These are phyloP conservation scores for Hippolais icterina DNA, from an alignment of 2,113 vertebrate species.

Conservation along the genomic window DNA sequence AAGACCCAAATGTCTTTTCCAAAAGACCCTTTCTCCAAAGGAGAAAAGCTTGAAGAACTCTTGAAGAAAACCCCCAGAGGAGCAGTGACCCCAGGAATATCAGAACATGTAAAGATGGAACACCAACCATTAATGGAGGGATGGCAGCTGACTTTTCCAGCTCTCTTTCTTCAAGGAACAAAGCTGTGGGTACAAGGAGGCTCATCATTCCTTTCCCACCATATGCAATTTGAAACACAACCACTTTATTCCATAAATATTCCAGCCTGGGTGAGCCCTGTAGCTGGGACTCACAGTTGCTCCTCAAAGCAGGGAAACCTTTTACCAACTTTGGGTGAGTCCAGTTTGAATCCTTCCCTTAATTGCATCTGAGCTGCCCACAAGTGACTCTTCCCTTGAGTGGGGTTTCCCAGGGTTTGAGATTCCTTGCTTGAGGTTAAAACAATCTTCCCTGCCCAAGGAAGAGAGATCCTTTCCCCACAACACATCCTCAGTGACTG, in stretches of 20 bases:
- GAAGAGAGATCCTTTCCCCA: not conserved
- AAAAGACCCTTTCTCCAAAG: not conserved
- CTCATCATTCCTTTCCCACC: not conserved
- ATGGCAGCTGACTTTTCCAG: not conserved
- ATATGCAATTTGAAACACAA: not conserved
- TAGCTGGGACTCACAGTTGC: fast-evolving
- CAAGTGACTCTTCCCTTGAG: not conserved
- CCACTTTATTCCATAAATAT: not conserved
- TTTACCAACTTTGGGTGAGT: not conserved
- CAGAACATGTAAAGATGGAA: not conserved
- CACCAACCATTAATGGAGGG: not conserved
- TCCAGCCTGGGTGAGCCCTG: not conserved
- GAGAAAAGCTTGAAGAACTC: not conserved
- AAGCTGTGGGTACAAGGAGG: not conserved
- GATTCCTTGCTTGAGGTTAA: not conserved
- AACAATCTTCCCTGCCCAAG: too few relatives aligned
- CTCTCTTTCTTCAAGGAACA: not conserved
- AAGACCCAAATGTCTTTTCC: not conserved
- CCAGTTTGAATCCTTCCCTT: not conserved
- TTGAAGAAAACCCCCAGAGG: not conserved
- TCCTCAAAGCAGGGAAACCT: not conserved
- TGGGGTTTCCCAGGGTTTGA: not conserved
- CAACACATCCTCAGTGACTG: not conserved
- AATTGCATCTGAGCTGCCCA: not conserved
- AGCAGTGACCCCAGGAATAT: not conserved